Evolutionary conservation across 2,888 invertebrate genomes (phyloP).

Genomic region (Bunonema sp.): DNA sequence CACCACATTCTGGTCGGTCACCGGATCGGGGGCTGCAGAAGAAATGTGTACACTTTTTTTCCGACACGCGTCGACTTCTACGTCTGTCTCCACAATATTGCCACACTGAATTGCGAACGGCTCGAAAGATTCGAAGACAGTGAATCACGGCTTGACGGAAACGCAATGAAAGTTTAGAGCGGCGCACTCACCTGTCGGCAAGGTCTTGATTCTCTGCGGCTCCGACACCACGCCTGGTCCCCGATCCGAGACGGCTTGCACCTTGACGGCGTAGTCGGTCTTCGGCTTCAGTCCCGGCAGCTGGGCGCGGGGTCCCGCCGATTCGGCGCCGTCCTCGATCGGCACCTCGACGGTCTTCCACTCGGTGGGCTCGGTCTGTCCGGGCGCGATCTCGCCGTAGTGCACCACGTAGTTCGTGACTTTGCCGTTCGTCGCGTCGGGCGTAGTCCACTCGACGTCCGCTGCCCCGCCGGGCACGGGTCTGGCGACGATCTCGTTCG

Average conservation of each 20-base stretch:
- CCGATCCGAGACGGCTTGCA: constrained; percentile 38
- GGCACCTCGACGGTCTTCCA: constrained; percentile 29
- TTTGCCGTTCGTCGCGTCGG: constrained; percentile 39
- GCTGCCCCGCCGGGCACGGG: constrained; percentile 33
- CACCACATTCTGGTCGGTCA: constrained; percentile 11
- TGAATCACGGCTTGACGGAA: not conserved
- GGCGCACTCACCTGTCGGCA: constrained; percentile 19
- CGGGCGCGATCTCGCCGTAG: constrained; percentile 30
- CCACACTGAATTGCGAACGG: not conserved
- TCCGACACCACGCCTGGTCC: constrained; percentile 38
- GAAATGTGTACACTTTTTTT: not conserved
- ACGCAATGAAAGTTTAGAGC: not conserved
- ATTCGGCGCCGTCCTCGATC: constrained; percentile 22
- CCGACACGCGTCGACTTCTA: not conserved
- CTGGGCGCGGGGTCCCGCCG: no score
- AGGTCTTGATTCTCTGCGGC: constrained; percentile 23
- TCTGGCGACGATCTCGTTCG: constrained; percentile 34
- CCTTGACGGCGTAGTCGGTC: constrained; percentile 27
- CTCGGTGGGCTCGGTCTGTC: constrained; percentile 20
- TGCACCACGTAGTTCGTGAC: constrained; percentile 31
- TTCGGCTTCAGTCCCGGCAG: not conserved
- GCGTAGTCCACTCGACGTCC: constrained; percentile 41
- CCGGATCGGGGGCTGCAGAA: constrained; percentile 16
- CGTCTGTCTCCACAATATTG: not conserved
- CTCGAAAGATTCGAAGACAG: not conserved